These are phyloP conservation scores for Anolis carolinensis DNA, from an alignment of 2,113 vertebrate genomes.

Conservation along the genomic window DNA sequence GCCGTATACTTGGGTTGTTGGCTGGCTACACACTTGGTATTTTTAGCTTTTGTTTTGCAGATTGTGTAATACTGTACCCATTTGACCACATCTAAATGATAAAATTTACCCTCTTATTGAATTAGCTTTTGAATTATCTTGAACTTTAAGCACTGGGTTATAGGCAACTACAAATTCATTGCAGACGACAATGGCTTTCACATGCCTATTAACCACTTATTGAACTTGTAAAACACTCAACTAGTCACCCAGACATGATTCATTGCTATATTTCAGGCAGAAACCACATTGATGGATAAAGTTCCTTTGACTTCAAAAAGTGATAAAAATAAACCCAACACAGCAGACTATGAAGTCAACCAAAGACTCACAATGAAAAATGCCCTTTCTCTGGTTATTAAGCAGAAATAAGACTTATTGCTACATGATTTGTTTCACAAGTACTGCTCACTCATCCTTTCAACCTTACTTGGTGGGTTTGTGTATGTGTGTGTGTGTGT, in stretches of 20 bases:
- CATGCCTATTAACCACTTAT: background rate
- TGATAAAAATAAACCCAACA: background rate
- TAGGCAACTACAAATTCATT: constrained; percentile 18
- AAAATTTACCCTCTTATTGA: background rate
- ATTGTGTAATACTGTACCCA: background rate
- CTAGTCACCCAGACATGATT: constrained; percentile 27
- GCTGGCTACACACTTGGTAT: background rate
- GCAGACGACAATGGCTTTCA: constrained; percentile 19
- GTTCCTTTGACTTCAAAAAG: constrained; percentile 30
- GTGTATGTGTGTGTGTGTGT: background rate
- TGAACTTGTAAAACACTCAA: constrained; percentile 21
- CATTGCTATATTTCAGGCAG: constrained; percentile 21
- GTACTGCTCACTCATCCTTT: constrained; percentile 32
- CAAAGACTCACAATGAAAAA: constrained; percentile 18
- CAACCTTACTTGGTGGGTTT: constrained; percentile 3
- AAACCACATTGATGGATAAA: background rate
- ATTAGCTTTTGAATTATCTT: background rate
- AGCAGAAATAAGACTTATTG: constrained; percentile 8
- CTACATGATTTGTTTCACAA: background rate
- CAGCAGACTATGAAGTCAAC: constrained; percentile 2
- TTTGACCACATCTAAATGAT: too few relatives aligned
- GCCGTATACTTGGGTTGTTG: background rate
- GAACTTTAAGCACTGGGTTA: background rate
- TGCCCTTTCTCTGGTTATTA: constrained; percentile 30
- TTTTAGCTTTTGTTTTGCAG: background rate